Conservation (phyloP, 2,888 invertebrate genomes). For the Cyrtodaria siliqua region DNA sequence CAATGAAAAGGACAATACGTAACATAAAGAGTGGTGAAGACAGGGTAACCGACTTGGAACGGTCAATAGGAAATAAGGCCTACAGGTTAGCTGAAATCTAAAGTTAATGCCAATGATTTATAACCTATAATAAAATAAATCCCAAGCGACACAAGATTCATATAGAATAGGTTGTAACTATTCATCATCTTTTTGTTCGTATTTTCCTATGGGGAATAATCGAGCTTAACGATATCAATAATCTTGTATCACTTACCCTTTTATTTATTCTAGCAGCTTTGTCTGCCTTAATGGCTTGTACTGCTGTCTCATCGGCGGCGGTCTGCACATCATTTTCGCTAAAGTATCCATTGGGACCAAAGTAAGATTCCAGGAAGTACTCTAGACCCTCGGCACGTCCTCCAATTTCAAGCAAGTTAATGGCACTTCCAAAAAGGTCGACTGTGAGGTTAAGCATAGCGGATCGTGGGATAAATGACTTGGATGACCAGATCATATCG, state of each 20-base stretch:
- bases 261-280: slow-evolving; percentile 65
- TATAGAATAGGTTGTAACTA: too few species aligned
- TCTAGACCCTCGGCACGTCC: slow-evolving; percentile 96
- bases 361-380: slow-evolving; percentile 92
- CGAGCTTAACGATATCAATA: too few species aligned
- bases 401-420: slow-evolving; percentile 94
- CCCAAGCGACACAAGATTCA: too few species aligned
- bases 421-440: slow-evolving; percentile 91
- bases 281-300: slow-evolving; percentile 61
- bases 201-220: not conserved
- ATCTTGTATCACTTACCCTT: slow-evolving; percentile 45
- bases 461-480: slow-evolving; percentile 84
- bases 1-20: too few species aligned
- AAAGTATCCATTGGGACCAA: slow-evolving; percentile 89
- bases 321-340: slow-evolving; percentile 82
- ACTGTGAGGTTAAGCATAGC: slow-evolving; percentile 84
- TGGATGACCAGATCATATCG: slow-evolving; percentile 84
- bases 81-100: too few species aligned
- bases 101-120: too few species aligned
- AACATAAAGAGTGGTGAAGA: too few species aligned
- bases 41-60: too few species aligned
- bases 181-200: too few species aligned
- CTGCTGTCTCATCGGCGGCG: slow-evolving; percentile 54
- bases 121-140: too few species aligned
- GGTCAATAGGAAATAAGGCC: too few species aligned